Conservation (phyloP, 2,888 invertebrate genomes). For the Lysandra coridon region DNA sequence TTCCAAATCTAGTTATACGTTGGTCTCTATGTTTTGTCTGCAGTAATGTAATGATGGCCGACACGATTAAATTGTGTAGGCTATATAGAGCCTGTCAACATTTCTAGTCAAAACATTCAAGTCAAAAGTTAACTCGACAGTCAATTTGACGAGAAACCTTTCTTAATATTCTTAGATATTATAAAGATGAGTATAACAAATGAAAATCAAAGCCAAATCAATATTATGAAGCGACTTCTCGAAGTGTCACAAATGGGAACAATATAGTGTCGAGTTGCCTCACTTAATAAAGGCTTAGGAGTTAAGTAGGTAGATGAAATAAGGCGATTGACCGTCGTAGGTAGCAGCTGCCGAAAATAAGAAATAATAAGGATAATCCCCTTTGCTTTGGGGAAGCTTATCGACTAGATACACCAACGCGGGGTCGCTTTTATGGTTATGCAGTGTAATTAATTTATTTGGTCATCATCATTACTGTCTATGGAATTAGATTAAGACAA, state of each 20-base stretch:
- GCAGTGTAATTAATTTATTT: constrained; percentile 14
- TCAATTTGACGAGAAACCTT: too few relatives aligned
- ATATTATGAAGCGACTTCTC: not conserved
- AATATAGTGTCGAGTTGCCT: constrained; percentile 23
- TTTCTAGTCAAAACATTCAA: too few relatives aligned
- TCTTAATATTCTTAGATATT: not conserved
- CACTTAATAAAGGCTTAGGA: constrained; percentile 38
- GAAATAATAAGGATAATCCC: constrained; percentile 71
- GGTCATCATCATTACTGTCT: not conserved
- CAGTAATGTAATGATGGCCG: not conserved
- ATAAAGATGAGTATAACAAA: not conserved
- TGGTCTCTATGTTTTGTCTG: not conserved
- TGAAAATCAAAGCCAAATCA: not conserved
- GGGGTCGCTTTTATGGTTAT: constrained; percentile 2
- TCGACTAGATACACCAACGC: constrained; percentile 65
- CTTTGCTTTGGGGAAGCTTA: constrained; percentile 57
- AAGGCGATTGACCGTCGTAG: constrained; percentile 44
- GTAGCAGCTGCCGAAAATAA: constrained; percentile 52
- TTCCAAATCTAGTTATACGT: constrained; percentile 22
- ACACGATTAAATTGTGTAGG: not conserved
- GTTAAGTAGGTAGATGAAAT: constrained; percentile 40
- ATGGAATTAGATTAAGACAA: not conserved
- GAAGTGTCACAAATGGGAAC: not conserved
- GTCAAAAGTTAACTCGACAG: too few relatives aligned
- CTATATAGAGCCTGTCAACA: not conserved